Evolutionary conservation across 2,797 vertebrate genomes (phyloP), one percentile per base, ranked within the genome.

Genomic region (Myotis planiceps): DNA sequence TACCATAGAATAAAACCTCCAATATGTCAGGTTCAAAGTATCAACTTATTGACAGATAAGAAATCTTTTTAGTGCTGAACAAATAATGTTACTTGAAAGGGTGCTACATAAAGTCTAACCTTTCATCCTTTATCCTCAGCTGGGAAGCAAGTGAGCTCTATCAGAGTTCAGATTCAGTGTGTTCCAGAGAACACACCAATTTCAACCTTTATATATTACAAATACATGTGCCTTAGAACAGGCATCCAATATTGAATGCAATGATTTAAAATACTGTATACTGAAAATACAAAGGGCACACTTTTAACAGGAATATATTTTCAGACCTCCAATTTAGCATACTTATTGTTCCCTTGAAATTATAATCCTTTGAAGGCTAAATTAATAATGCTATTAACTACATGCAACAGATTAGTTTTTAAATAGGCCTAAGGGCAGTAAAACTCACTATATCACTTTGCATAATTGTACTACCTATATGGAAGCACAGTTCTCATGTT

Each of bases 31-130:
- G 65, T 84, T 95, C 65, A 76, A 87, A 96, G 47, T 83, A 72
- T 32, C 47, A 83, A 89, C 23, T 83, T 76, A 92, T 3, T 85
- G 74, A 88, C 5, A 71, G 55, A 37, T 55, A n/a, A 32, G 23
- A 45, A 55, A 93, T 86, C 47, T 80, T 89, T 83, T 93, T 60
- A 88, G n/a, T 47, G 25, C 29, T 88, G 58, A 93, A 80, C n/a
- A 16, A 93, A 95, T 71, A 78, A n/a, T 69, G 34, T 78, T 80
- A 80, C 49, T 66, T 89, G 49, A 94, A 95, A 96, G 68, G 29
- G 16, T 88, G 72, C 12, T 88, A 69, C 16, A 84, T 27, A 95
- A 93, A 93, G 39, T 71, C 37, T 95, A 92, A 96, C 42, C 29
- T 76, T 95, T 94, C 58, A 90, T 66, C 45, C 68, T 97, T 93